Base-by-base conservation (phyloP, 2,888 invertebrate species). In the Peribatodes rhomboidaria region DNA sequence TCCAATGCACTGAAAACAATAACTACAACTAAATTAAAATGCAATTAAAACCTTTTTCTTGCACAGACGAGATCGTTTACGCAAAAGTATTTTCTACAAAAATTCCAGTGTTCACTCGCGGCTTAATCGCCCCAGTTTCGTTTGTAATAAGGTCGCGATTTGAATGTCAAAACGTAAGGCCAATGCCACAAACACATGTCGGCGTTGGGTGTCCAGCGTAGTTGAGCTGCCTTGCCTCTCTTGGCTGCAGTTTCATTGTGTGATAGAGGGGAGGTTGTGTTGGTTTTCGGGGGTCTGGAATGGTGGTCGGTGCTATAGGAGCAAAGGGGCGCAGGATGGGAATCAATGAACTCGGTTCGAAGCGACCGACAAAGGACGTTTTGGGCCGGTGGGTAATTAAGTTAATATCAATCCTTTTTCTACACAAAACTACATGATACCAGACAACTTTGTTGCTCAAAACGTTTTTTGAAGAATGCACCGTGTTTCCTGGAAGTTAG, bases 331-430 rank as follows among this genome's bases (percentile, higher is more conserved):
- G 87, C 87, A 88, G 87, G 84, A 87, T 85, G 81, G 88, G 91
- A 92, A 91, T 92, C 92, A 92, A 91, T 92, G 92, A 92, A 92
- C 92, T 90, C 89, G 79, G 85, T 80, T 78, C 76, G 86, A 84
- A 81, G 81, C 88, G 89, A 83, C 90, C 90, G 90, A 90, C 90
- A 90, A 92, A 90, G 91, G 91, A 90, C 90, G 89, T 87, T 90
- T 87, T 82, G 87, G 82, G 82, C 77, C 82, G 85, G 85, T 89
- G 91, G 89, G 91, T 92, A 91, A 92, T 92, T 91, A 92, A 88
- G 84, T 89, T 86, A 89, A 91, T 91, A 90, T 89, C 86, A 87
- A 87, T 87, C 84, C 81, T 78, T 82, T 81, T 81, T 83, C 81
- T 79, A 83, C 76, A 83, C 77, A 74, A 79, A 77, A 81, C 76